Evolutionary conservation across 2,797 vertebrate genomes (phyloP).

Genomic region (Odontamblyopus rebecca): DNA sequence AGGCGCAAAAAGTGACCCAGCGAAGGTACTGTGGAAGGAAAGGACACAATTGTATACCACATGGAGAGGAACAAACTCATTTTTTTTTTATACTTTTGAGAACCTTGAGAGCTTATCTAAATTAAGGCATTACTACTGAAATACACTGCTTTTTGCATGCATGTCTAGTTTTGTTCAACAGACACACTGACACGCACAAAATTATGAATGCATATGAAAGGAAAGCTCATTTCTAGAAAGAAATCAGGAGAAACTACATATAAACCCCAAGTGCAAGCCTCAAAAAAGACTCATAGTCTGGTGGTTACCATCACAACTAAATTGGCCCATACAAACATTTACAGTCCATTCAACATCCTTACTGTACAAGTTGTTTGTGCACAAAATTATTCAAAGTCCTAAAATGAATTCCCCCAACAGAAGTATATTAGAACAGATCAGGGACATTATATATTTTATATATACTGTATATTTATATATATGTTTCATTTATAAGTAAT

Average conservation of each 20-base stretch:
- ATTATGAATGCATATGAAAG: constrained; percentile 75
- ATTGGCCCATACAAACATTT: constrained; percentile 52
- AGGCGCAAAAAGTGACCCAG: constrained; percentile 76
- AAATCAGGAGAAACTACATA: constrained; percentile 62
- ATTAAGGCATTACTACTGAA: constrained; percentile 81
- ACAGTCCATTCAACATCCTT: constrained; percentile 57
- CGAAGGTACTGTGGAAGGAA: constrained; percentile 77
- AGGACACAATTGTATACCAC: constrained; percentile 78
- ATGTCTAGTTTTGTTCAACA: constrained; percentile 80
- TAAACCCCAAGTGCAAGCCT: constrained; percentile 42
- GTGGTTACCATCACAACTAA: constrained; percentile 53
- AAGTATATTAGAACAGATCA: constrained; percentile 71
- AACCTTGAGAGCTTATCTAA: constrained; percentile 79
- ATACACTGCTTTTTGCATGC: constrained; percentile 78
- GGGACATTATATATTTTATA: constrained; percentile 67
- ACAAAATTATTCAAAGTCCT: constrained; percentile 63
- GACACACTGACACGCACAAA: constrained; percentile 79
- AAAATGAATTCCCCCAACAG: constrained; percentile 65
- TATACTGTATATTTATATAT: constrained; percentile 67
- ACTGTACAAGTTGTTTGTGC: constrained; percentile 63
- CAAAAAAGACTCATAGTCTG: constrained; percentile 43
- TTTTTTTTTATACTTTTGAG: constrained; percentile 62
- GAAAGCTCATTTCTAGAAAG: constrained; percentile 65
- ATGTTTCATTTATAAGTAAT: constrained; percentile 79
- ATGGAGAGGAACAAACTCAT: constrained; percentile 77